A percentile compares a stretch with the other conserved stretches of the same genome.
phyloP scores from a whole-genome alignment of 64 coral and sea anemone species.

The Pachyseris speciosa region DNA sequence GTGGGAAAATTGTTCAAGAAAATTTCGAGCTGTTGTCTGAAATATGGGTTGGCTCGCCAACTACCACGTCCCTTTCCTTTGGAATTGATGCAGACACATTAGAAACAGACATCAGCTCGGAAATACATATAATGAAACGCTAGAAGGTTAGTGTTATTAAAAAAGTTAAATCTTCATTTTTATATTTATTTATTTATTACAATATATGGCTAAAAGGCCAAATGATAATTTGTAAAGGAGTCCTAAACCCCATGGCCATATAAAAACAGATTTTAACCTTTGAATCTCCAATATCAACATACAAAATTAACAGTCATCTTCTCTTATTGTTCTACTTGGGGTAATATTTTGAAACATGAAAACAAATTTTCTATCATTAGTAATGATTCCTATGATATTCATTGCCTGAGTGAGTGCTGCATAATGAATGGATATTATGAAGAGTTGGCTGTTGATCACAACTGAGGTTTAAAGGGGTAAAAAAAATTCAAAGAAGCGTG shows the following conservation, averaged over 20 bases:
- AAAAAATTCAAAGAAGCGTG: not conserved
- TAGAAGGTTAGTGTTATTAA: not conserved
- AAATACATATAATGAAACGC: not conserved
- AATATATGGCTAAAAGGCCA: too few species aligned
- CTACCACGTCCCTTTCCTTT: conserved; percentile 39
- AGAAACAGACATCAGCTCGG: not conserved
- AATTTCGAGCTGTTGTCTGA: conserved; percentile 30
- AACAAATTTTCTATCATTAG: not conserved
- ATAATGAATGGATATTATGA: not conserved
- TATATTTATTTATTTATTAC: too few species aligned
- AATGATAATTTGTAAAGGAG: too few species aligned
- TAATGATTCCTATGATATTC: not conserved
- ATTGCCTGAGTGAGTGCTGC: not conserved
- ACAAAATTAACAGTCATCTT: too few species aligned
- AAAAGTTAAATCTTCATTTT: not conserved
- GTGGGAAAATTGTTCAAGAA: conserved; percentile 31
- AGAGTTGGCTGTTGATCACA: not conserved
- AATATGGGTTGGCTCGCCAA: conserved; percentile 60
- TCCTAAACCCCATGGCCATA: too few species aligned
- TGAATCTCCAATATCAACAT: too few species aligned
- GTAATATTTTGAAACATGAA: not conserved
- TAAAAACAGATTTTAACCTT: too few species aligned
- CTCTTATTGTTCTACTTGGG: too few species aligned
- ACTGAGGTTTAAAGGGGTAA: too few species aligned
- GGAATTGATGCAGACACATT: conserved; percentile 20